Conservation (phyloP, 2,113 vertebrate species). For the Rhinopithecus roxellana region DNA sequence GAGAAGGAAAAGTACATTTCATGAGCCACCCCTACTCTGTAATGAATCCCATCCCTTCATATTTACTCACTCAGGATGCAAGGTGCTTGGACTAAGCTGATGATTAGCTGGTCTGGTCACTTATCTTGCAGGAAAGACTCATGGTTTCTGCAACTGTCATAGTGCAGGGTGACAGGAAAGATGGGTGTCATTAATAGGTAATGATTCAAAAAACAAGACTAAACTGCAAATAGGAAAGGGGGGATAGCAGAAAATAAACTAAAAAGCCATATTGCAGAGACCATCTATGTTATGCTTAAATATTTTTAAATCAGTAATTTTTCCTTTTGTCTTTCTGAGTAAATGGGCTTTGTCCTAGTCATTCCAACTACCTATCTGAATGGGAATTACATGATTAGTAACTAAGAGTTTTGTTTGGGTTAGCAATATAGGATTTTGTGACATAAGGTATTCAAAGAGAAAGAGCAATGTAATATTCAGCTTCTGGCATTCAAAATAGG, state of each 20-base stretch:
- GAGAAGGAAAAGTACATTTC: background rate
- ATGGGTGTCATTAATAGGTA: background rate
- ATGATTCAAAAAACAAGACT: background rate
- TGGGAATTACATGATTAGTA: background rate
- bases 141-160: background rate
- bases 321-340: background rate
- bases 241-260: background rate
- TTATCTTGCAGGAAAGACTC: background rate
- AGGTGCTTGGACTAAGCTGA: background rate
- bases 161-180: background rate
- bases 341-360: background rate
- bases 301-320: background rate
- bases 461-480: background rate
- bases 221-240: background rate
- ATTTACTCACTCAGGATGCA: background rate
- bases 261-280: background rate
- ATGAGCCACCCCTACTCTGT: no score
- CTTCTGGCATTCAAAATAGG: background rate
- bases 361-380: background rate
- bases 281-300: background rate
- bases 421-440: background rate
- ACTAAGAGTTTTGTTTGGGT: background rate
- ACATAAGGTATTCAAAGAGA: background rate
- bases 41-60: background rate
- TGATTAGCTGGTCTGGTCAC: background rate